Evolutionary conservation across 64 coral and sea anemone species (phyloP), one percentile per base, ranked within the genome.

Genomic region (Stichodactyla mertensii): DNA sequence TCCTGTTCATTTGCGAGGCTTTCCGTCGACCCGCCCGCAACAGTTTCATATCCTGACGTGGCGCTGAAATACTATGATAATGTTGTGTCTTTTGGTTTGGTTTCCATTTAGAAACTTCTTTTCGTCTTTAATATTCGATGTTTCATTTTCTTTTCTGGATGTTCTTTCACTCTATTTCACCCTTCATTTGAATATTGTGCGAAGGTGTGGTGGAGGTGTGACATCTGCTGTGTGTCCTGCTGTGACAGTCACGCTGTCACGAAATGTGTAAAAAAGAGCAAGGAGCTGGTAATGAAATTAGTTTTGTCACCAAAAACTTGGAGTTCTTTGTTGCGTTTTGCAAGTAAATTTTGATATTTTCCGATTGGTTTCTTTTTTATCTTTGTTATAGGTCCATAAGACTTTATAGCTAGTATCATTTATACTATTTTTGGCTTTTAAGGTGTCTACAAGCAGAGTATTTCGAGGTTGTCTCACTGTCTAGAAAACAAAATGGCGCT

Each of bases 401-500:
- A 74, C 27, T 74, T 18, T 74, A 14, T 9, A 13, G 12, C 69
- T 74, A 13, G 10, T 26, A 74, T 74, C 5, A 13, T 31, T 28
- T 12, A 74, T 74, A 31, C 69, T 31, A 31, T 74, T 66, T 74
- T 74, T n/a, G 24, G 5, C 0, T 74, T 74, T 74, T 74, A 26
- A 74, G 69, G 69, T 27, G 24, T 60, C 69, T 58, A 19, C 15
- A 61, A 86, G 69, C 12, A 74, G 2, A 19, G 69, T 74, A 31
- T 74, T 74, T 74, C 27, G 4, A 74, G 26, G n/a, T 74, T 74
- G 8, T 74, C 24, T 74, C 0, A 10, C 24, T 26, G 10, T 12
- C 22, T 31, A 23, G 10, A 22, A 64, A 61, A 54, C 80, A 87
- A 85, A 77, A 97, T 97, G 94, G 94, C 88, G 57, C 85, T 90